A percentile compares a stretch with the other conserved stretches of the same genome.
Evolutionary conservation across 1,140 invertebrate genomes (phyloP).

Genomic region (Dendroctonus valens): DNA sequence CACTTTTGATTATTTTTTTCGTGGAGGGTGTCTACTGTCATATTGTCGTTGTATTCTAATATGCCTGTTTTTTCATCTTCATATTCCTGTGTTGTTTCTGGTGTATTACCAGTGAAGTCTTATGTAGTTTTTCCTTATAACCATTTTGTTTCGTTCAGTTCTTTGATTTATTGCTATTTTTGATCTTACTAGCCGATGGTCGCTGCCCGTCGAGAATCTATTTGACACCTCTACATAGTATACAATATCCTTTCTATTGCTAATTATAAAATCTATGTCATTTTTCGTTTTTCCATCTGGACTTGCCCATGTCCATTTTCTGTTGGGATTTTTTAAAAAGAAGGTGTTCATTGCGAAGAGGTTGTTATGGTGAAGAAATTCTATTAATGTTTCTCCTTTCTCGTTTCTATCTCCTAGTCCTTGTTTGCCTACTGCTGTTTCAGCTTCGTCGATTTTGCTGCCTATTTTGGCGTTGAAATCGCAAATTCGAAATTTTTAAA

Average conservation of each 20-base stretch:
- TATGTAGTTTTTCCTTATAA: not conserved
- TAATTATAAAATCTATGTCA: not conserved
- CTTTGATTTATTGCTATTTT: slow-evolving; percentile 4
- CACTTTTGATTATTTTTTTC: too few species aligned
- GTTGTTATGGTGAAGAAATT: not conserved
- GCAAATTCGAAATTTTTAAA: not conserved
- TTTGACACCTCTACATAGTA: not conserved
- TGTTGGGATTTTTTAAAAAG: not conserved
- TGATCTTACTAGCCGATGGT: not conserved
- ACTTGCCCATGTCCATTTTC: not conserved
- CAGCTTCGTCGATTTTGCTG: not conserved
- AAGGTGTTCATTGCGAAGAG: not conserved
- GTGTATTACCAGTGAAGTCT: too few species aligned
- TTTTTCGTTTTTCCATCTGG: too few species aligned
- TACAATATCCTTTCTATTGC: not conserved
- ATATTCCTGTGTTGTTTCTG: not conserved
- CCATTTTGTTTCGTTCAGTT: not conserved
- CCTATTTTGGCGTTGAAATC: slow-evolving; percentile 5
- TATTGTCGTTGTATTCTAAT: slow-evolving; percentile 2
- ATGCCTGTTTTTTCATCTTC: not conserved
- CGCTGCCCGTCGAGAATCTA: not conserved
- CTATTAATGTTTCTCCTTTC: not conserved
- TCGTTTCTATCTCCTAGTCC: not conserved
- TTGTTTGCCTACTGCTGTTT: not conserved
- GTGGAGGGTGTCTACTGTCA: too few species aligned